These are phyloP conservation scores for Drosophila jambulina DNA, from an alignment of 1,140 invertebrate species.

Conservation along the genomic window DNA sequence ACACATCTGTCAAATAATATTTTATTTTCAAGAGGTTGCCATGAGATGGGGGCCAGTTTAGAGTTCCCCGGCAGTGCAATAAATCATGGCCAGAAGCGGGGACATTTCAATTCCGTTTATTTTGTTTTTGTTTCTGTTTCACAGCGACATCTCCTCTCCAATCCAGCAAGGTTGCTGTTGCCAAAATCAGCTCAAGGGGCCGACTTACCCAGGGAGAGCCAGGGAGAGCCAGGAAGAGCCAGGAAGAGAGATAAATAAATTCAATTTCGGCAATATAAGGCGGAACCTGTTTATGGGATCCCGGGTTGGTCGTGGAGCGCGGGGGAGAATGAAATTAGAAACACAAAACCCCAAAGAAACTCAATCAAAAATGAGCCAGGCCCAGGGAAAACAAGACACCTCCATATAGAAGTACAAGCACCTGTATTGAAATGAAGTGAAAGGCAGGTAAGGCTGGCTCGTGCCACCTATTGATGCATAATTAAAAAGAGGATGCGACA, in stretches of 20 bases:
- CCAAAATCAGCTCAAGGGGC: constrained; percentile 13
- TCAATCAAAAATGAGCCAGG: constrained; percentile 12
- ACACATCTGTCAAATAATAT: constrained; percentile 55
- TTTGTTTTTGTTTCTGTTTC: constrained; percentile 11
- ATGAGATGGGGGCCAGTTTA: constrained; percentile 6
- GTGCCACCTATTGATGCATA: background rate
- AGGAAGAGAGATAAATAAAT: constrained; percentile 27
- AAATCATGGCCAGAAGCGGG: constrained; percentile 42
- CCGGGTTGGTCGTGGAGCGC: background rate
- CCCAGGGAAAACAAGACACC: background rate
- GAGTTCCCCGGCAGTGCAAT: constrained; percentile 23
- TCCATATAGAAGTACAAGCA: background rate
- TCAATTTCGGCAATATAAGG: constrained; percentile 30
- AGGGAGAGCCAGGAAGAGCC: no score
- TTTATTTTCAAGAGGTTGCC: constrained; percentile 25
- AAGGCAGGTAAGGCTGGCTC: background rate
- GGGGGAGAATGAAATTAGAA: constrained; percentile 13
- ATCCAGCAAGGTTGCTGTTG: constrained; percentile 9
- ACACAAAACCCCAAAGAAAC: constrained; percentile 15
- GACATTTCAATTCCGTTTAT: constrained; percentile 47
- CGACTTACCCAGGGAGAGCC: background rate
- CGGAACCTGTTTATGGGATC: constrained; percentile 2
- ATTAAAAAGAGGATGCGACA: background rate
- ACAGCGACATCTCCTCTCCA: background rate
- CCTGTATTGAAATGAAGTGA: background rate